phyloP scores from a whole-genome alignment of 2,113 vertebrate species.

The Elachura formosa region DNA sequence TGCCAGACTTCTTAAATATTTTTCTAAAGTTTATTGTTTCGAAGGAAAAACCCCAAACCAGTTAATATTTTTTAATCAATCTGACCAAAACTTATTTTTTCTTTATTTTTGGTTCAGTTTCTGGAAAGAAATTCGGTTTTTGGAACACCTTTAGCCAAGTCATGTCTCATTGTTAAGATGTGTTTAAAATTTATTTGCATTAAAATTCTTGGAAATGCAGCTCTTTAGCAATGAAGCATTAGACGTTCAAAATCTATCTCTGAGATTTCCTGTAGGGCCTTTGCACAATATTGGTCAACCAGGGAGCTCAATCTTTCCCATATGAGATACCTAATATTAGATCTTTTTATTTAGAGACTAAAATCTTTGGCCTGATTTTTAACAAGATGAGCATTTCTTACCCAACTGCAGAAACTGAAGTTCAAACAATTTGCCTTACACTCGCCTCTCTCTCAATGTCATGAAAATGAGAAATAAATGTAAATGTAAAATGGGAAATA shows the following conservation, averaged over 20 bases:
- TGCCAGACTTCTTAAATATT: not conserved
- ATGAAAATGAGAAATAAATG: conserved; percentile 24
- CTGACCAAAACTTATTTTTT: not conserved
- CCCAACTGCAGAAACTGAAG: not conserved
- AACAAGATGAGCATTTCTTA: not conserved
- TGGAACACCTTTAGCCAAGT: not conserved
- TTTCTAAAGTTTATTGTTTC: not conserved
- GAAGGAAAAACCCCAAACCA: not conserved
- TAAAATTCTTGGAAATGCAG: not conserved
- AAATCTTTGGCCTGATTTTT: conserved; percentile 18
- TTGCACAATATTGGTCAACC: not conserved
- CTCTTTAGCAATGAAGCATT: not conserved
- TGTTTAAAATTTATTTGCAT: not conserved
- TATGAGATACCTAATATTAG: not conserved
- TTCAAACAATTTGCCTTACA: conserved; percentile 7
- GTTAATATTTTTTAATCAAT: not conserved
- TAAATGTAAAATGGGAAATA: conserved; percentile 9
- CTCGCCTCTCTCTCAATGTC: not conserved
- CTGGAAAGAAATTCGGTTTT: not conserved
- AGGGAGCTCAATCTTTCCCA: not conserved
- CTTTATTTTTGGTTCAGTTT: not conserved
- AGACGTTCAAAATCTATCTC: not conserved
- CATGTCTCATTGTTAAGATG: not conserved
- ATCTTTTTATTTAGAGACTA: not conserved
- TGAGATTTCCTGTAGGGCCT: not conserved